These are phyloP conservation scores for Muscicapa striata DNA, from an alignment of 2,797 vertebrate genomes.

Conservation along the genomic window DNA sequence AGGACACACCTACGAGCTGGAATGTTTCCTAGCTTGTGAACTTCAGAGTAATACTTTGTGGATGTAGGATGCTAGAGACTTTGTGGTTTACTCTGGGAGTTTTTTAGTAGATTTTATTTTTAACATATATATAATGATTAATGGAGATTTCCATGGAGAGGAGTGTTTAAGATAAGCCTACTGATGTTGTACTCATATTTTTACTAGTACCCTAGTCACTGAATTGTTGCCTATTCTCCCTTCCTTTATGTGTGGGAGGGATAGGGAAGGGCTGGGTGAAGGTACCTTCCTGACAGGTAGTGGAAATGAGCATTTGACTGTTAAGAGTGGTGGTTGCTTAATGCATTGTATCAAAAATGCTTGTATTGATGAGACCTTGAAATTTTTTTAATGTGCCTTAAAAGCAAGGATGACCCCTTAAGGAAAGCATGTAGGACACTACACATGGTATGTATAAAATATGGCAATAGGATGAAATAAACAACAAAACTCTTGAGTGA, in stretches of 20 bases:
- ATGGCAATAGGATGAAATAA: neutral
- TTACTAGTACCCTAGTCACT: neutral
- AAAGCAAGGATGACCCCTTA: neutral
- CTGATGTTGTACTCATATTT: neutral
- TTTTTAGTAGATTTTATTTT: neutral
- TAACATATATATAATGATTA: neutral
- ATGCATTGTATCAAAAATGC: neutral
- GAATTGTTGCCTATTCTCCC: neutral
- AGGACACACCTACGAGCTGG: neutral
- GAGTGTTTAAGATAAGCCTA: neutral
- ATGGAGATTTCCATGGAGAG: neutral
- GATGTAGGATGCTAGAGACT: neutral
- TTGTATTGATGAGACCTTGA: neutral
- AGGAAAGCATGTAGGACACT: rapidly evolving
- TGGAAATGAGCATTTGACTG: neutral
- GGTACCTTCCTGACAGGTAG: neutral
- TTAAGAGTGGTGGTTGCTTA: neutral
- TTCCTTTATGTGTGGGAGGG: neutral
- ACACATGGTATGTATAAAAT: neutral
- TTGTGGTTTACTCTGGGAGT: rapidly evolving
- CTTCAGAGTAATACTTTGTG: neutral
- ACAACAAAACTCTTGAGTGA: neutral
- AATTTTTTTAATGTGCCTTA: neutral
- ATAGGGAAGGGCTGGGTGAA: neutral
- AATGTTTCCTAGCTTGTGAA: neutral